These are phyloP conservation scores for Phaenicophaeus curvirostris DNA, from an alignment of 2,797 vertebrate genomes.

Conservation along the genomic window DNA sequence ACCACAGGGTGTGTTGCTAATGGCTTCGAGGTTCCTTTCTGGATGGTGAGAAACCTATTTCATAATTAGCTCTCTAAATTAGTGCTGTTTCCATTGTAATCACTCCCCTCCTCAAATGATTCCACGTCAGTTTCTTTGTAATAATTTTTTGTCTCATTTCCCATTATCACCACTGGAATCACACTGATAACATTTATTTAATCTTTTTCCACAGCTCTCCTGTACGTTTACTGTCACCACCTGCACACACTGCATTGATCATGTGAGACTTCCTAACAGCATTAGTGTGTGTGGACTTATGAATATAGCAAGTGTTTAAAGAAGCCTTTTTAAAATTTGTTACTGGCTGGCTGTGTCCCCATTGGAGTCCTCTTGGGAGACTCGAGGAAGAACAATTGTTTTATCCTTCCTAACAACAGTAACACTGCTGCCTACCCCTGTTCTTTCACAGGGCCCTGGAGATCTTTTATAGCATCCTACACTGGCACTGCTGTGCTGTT, in stretches of 20 bases:
- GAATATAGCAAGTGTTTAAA: neutral
- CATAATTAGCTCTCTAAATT: conserved; percentile 75
- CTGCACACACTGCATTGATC: neutral
- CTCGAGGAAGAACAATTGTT: conserved; percentile 45
- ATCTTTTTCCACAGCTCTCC: conserved; percentile 20
- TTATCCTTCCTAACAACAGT: conserved; percentile 8
- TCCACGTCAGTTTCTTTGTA: conserved; percentile 23
- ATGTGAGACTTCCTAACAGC: neutral
- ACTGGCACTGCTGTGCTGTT: conserved; percentile 51
- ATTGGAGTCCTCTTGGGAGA: conserved; percentile 13
- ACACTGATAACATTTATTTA: conserved; percentile 49
- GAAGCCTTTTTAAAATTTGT: conserved; percentile 7
- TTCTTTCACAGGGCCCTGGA: conserved; percentile 58
- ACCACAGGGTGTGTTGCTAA: conserved; percentile 57
- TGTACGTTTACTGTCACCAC: neutral
- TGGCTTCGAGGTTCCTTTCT: conserved; percentile 65
- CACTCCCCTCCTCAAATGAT: conserved; percentile 41
- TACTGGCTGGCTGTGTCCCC: neutral
- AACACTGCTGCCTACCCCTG: conserved; percentile 42
- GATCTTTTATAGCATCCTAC: conserved; percentile 65
- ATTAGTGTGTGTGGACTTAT: neutral
- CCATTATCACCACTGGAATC: conserved; percentile 58
- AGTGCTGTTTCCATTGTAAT: conserved; percentile 59
- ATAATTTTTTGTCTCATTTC: conserved; percentile 53
- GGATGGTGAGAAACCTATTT: conserved; percentile 59